Evolutionary conservation across 2,888 invertebrate species (phyloP), one percentile per base, ranked within the genome.

Genomic region (Microctonus hyperodae): DNA sequence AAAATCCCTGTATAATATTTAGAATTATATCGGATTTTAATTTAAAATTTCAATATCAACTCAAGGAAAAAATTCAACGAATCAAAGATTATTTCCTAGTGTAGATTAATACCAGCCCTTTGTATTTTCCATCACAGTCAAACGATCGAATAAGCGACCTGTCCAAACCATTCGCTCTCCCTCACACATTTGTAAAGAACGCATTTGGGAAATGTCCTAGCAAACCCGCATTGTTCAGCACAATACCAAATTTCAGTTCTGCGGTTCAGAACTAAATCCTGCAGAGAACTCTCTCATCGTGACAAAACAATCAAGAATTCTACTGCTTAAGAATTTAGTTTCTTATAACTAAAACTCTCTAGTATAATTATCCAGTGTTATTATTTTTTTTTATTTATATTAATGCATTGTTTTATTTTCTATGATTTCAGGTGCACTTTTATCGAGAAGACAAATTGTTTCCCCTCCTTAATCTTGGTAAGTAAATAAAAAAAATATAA

Each of bases 121-220:
- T 57, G 61, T 66, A n/a, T 56, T 28, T 50, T 62, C 61, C 50
- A 56, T 48, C 31, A 50, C 66, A 67, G 58, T 4, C 0, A 51
- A 40, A 58, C 23, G 58, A 63, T 63, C 37, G 67, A 51, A 67
- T 67, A 57, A 58, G 53, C 62, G 31, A 62, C 37, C 53, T 66
- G 61, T 57, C 57, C 3, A 25, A 28, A 50, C 44, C 66, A 66
- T 56, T 64, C 48, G 56, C 33, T 50, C 50, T 23, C 35, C 50
- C 55, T 55, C 28, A 31, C 33, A 6, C 10, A 37, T 48, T 5
- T 50, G 57, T 62, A 67, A 67, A 67, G 66, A 62, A 67, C 28
- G 66, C 48, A 40, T 57, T 67, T 31, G 56, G 35, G 57, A 23
- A 25, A 59, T 62, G 48, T 35, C n/a, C 50, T 51, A 37, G 55